phyloP scores from a whole-genome alignment of 2,797 vertebrate species.

The Pitangus sulphuratus region DNA sequence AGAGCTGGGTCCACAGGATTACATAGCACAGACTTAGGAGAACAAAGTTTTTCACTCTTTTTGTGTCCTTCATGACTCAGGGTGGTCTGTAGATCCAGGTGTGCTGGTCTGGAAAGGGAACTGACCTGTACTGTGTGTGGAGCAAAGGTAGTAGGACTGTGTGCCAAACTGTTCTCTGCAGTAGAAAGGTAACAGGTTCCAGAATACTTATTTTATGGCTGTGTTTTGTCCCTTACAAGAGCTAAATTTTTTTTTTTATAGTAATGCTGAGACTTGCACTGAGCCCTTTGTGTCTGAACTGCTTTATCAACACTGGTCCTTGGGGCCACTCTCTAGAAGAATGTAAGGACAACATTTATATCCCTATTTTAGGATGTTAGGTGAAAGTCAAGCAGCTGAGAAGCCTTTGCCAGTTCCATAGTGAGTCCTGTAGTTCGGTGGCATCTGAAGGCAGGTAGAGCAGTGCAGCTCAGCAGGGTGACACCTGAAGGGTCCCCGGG shows the following conservation, averaged over 20 bases:
- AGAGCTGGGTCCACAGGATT: neutral
- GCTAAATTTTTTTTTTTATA: neutral
- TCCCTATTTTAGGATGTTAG: neutral
- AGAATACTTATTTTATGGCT: neutral
- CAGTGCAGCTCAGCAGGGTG: accelerated
- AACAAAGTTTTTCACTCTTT: neutral
- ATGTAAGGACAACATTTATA: neutral
- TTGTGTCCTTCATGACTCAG: neutral
- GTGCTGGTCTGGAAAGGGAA: neutral
- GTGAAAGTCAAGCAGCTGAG: neutral
- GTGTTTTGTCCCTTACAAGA: neutral
- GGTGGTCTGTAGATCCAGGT: neutral
- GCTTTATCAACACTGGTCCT: neutral
- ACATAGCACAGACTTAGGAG: neutral
- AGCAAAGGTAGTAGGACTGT: neutral
- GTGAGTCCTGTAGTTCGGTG: neutral
- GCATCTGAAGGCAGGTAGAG: no score
- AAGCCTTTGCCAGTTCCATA: neutral
- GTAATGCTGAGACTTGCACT: neutral
- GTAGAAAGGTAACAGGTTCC: neutral
- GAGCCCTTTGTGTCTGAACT: neutral
- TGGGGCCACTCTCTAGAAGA: neutral
- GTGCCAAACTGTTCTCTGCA: neutral
- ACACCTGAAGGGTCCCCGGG: neutral
- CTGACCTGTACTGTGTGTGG: neutral